Evolutionary conservation across 2,113 vertebrate species (phyloP).

Genomic region (Lanius collurio): DNA sequence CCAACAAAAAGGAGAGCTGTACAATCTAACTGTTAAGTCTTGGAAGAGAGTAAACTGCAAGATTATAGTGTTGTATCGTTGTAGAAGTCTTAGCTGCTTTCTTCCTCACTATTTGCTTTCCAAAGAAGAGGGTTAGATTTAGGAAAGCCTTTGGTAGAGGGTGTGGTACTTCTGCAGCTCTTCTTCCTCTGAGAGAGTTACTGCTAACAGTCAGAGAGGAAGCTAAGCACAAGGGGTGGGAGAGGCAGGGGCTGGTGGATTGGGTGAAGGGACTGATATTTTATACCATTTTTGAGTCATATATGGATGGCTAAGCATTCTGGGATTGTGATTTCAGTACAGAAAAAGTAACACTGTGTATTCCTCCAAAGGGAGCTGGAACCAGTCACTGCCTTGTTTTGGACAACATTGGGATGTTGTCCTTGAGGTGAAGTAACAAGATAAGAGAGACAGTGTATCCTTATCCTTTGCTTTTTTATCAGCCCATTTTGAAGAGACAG

Average conservation of each 20-base stretch:
- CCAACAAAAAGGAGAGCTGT: neutral
- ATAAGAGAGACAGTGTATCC: too few relatives aligned
- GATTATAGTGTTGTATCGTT: neutral
- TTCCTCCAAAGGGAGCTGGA: neutral
- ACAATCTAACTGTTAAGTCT: neutral
- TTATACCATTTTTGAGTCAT: neutral
- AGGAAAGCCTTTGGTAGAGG: neutral
- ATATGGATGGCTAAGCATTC: neutral
- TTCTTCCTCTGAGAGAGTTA: neutral
- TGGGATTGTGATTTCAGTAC: neutral
- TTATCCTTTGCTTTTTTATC: neutral
- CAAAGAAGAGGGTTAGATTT: neutral
- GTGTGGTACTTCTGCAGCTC: neutral
- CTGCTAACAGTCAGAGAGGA: neutral
- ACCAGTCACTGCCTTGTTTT: accelerated
- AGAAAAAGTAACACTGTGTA: neutral
- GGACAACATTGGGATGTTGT: too few relatives aligned
- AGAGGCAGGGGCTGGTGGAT: neutral
- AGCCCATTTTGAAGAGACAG: neutral
- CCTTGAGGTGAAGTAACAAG: neutral
- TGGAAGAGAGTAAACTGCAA: neutral
- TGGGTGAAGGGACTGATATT: neutral
- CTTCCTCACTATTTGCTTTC: neutral
- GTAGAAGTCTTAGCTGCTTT: neutral
- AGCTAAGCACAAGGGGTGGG: neutral